Evolutionary conservation across 2,888 invertebrate species (phyloP).

Genomic region (Noctua fimbriata): DNA sequence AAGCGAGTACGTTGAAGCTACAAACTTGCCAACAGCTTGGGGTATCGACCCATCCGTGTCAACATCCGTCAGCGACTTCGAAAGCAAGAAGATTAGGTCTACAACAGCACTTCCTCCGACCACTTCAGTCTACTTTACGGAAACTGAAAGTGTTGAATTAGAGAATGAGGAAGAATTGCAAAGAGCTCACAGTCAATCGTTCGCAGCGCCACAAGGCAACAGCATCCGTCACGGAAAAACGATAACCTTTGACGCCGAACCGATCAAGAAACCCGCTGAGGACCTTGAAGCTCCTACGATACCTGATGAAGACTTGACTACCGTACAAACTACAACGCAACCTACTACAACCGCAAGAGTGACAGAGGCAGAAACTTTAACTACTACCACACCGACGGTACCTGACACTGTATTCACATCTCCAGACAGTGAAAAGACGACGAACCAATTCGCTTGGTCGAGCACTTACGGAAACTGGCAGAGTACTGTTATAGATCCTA

Average conservation of each 20-base stretch:
- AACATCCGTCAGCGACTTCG: constrained; percentile 77
- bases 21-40: constrained; percentile 86
- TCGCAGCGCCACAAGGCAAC: constrained; percentile 90
- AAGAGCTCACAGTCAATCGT: constrained; percentile 93
- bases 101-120: constrained; percentile 76
- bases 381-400: constrained; percentile 76
- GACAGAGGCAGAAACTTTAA: constrained; percentile 77
- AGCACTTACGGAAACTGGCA: constrained; percentile 90
- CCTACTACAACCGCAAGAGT: constrained; percentile 75
- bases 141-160: constrained; percentile 84
- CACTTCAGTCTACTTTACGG: constrained; percentile 82
- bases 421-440: constrained; percentile 84
- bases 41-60: constrained; percentile 82
- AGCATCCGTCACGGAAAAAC: constrained; percentile 85
- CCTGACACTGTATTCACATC: constrained; percentile 82
- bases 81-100: constrained; percentile 84
- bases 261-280: constrained; percentile 82
- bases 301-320: constrained; percentile 77
- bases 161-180: constrained; percentile 92
- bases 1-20: constrained; percentile 86
- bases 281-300: constrained; percentile 85
- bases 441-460: constrained; percentile 85
- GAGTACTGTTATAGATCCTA: constrained; percentile 93
- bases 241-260: constrained; percentile 75
- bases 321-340: constrained; percentile 77